Conservation (phyloP, 2,113 vertebrate genomes). For the Emydura subglobosa region DNA sequence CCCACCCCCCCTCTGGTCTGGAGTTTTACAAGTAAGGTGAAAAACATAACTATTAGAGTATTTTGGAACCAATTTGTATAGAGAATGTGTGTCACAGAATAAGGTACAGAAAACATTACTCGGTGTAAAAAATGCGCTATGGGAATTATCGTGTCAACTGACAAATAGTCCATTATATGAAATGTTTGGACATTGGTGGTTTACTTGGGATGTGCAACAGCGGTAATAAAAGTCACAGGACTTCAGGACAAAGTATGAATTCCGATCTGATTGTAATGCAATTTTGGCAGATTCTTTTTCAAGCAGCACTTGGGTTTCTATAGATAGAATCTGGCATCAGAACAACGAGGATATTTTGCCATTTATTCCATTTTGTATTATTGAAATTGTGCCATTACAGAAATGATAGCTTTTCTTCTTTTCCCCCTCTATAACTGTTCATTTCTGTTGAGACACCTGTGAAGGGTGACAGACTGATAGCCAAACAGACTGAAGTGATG, state of each 20-base stretch:
- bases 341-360: conserved; percentile 29
- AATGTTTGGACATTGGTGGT: conserved; percentile 46
- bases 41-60: background rate
- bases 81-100: background rate
- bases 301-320: conserved; percentile 35
- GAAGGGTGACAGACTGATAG: conserved; percentile 8
- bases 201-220: conserved; percentile 30
- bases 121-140: conserved; percentile 30
- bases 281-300: conserved; percentile 39
- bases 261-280: conserved; percentile 42
- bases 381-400: conserved; percentile 1
- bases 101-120: conserved; percentile 22
- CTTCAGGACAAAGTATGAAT: conserved; percentile 28
- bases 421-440: background rate
- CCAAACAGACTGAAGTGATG: background rate
- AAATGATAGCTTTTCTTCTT: conserved; percentile 33
- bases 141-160: conserved; percentile 45
- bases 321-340: conserved; percentile 25
- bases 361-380: conserved; percentile 28
- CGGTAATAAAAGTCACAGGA: conserved; percentile 53
- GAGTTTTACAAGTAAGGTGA: conserved; percentile 25
- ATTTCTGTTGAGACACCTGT: conserved; percentile 18
- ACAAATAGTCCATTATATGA: conserved; percentile 46
- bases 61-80: conserved; percentile 3
- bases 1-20: background rate